Evolutionary conservation across 1,140 invertebrate species (phyloP), one percentile per base, ranked within the genome.

Genomic region (Ladona fulva): DNA sequence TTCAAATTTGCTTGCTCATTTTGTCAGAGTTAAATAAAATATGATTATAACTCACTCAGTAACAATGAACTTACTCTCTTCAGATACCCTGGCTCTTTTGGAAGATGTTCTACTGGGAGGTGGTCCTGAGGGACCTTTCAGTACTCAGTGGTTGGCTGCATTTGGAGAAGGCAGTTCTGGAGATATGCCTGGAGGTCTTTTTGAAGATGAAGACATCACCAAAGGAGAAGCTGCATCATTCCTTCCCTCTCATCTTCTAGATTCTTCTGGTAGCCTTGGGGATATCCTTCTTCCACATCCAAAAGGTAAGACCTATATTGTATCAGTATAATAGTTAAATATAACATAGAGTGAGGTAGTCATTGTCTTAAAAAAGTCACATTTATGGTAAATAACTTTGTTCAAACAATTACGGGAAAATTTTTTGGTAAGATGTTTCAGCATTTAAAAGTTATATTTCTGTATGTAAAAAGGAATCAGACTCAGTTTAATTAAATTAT

Each of bases 11-110:
- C n/a, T n/a, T n/a, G n/a, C n/a, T n/a, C n/a, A n/a, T n/a, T n/a
- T n/a, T n/a, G n/a, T n/a, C n/a, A n/a, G n/a, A n/a, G n/a, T n/a
- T n/a, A n/a, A n/a, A n/a, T n/a, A 16, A 80, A 82, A 59, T 79
- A 82, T 44, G 80, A 85, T 14, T 81, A 83, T 44, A 80, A 84
- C 22, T 83, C 85, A 29, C 83, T 85, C 44, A 81, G 81, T 24
- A 83, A 78, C 77, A 75, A 84, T 12, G 76, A 76, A 1, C 10
- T 79, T 19, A 77, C 25, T 19, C 6, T 42, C 25, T 76, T 8
- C 25, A 76, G 29, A 76, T 76, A n/a, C 25, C 42, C 22, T 76
- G n/a, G 24, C n/a, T n/a, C 29, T 76, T 29, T 42, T 76, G 75
- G 75, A 76, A 22, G 25, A 76, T 22, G 42, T 76, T n/a, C 12